A percentile compares a stretch with the other conserved stretches of the same genome.
Conservation (phyloP, 2,797 vertebrate species). For the Muraenolepis orangiensis region DNA sequence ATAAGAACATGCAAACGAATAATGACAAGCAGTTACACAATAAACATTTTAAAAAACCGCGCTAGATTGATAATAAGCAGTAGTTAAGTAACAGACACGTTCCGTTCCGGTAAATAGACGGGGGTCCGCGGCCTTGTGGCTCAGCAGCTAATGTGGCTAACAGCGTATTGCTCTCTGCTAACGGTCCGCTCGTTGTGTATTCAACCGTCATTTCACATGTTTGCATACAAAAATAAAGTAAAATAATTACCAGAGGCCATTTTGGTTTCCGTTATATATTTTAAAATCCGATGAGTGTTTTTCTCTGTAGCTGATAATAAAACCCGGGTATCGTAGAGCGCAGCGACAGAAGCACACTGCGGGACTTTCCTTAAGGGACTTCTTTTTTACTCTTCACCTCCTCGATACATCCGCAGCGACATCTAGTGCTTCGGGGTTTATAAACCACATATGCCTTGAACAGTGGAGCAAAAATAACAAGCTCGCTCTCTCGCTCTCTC, state of each 20-base stretch:
- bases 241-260: conserved; percentile 75
- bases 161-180: not conserved
- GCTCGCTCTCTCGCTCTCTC: too few species aligned
- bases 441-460: not conserved
- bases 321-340: conserved; percentile 31
- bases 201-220: not conserved
- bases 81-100: not conserved
- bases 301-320: conserved; percentile 52
- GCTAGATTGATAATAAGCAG: not conserved
- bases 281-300: conserved; percentile 19
- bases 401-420: conserved; percentile 5
- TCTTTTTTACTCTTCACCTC: conserved; percentile 14
- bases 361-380: conserved; percentile 36
- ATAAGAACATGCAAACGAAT: not conserved
- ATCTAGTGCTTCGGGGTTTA: conserved; percentile 18
- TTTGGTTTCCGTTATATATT: conserved; percentile 14
- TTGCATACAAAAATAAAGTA: not conserved
- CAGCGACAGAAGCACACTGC: conserved; percentile 32
- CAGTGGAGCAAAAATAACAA: not conserved
- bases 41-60: not conserved
- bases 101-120: conserved; percentile 40
- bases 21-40: not conserved
- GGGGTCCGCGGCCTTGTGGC: conserved; percentile 33
- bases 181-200: too few species aligned
- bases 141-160: conserved; percentile 21